Evolutionary conservation across 2,888 invertebrate genomes (phyloP).

Genomic region (Drosophila suboccidentalis): DNA sequence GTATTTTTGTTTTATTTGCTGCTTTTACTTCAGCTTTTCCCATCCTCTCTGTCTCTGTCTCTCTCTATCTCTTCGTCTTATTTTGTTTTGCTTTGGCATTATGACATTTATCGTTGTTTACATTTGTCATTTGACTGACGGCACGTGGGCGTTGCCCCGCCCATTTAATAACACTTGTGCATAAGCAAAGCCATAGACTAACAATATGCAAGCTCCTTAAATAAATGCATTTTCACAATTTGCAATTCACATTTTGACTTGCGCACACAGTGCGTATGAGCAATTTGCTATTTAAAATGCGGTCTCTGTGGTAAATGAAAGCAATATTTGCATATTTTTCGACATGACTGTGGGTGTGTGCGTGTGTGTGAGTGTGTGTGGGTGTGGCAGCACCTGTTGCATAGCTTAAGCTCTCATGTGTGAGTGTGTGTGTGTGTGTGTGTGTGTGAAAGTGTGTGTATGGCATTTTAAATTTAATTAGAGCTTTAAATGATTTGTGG

Average conservation of each 20-base stretch:
- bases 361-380: not conserved
- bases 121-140: constrained; percentile 40
- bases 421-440: constrained; percentile 2
- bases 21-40: not conserved
- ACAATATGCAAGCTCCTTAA: constrained; percentile 15
- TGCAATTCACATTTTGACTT: not conserved
- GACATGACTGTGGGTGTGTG: constrained; percentile 6
- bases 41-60: not conserved
- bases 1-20: constrained; percentile 35
- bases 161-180: constrained; percentile 29
- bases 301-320: constrained; percentile 25
- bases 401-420: not conserved
- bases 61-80: not conserved
- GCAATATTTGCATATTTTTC: constrained; percentile 30
- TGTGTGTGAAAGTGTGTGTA: constrained; percentile 8
- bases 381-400: constrained; percentile 53
- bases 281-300: constrained; percentile 27
- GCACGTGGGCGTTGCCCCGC: constrained; percentile 14
- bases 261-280: constrained; percentile 22
- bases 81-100: constrained; percentile 45
- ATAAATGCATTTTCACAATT: constrained; percentile 14
- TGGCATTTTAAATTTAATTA: constrained; percentile 57
- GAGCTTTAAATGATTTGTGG: constrained; percentile 60
- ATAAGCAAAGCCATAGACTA: constrained; percentile 19
- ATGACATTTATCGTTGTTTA: constrained; percentile 61